These are phyloP conservation scores for Hestina assimilis DNA, from an alignment of 1,140 invertebrate genomes.

Conservation along the genomic window DNA sequence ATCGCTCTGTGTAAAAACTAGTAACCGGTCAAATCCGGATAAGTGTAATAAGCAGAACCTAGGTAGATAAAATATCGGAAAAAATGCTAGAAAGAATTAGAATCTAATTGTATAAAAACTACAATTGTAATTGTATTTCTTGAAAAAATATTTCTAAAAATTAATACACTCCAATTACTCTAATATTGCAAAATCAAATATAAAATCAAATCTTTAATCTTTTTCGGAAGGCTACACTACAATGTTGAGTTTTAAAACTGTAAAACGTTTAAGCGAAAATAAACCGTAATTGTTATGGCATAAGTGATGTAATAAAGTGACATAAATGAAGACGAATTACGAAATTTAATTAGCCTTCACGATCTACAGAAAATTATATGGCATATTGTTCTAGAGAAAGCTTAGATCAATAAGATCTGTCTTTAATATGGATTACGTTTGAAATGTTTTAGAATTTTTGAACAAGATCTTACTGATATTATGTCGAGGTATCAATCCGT, in stretches of 20 bases:
- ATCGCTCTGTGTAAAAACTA: no score
- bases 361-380: constrained; percentile 1
- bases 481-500: no score
- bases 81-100: no score
- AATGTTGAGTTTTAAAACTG: background rate
- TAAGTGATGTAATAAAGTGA: background rate
- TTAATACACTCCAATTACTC: background rate
- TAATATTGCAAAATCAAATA: background rate
- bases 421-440: background rate
- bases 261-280: background rate
- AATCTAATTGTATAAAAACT: no score
- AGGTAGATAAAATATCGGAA: no score
- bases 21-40: no score
- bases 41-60: no score
- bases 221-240: background rate
- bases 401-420: background rate
- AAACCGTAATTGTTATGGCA: background rate
- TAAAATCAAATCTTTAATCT: background rate
- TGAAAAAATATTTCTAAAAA: background rate
- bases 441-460: no score
- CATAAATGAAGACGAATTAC: background rate
- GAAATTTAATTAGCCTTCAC: constrained; percentile 2
- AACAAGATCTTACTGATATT: no score
- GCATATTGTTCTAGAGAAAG: constrained; percentile 4
- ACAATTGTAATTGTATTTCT: no score